phyloP scores from a whole-genome alignment of 1,140 invertebrate species.

The Euura lappo region DNA sequence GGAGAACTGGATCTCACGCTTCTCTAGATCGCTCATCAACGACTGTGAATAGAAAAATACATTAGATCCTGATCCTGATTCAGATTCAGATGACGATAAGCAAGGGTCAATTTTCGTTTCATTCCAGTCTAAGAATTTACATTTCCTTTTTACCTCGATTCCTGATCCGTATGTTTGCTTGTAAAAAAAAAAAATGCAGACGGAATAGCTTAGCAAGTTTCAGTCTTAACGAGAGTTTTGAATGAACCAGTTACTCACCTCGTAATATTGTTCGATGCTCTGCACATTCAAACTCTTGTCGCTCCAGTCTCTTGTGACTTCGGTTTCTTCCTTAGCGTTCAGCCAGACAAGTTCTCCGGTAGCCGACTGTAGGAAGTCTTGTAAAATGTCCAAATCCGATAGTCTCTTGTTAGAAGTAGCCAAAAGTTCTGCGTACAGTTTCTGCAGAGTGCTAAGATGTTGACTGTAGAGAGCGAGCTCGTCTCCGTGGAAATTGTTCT shows the following conservation, averaged over 20 bases:
- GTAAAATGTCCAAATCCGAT: constrained; percentile 88
- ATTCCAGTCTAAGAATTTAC: constrained; percentile 7
- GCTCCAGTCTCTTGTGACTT: constrained; percentile 95
- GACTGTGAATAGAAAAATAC: constrained; percentile 67
- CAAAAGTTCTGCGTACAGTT: constrained; percentile 87
- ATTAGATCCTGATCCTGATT: constrained; percentile 64
- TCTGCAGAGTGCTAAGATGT: constrained; percentile 87
- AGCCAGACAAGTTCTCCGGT: constrained; percentile 96
- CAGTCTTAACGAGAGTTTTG: not conserved
- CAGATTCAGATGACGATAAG: constrained; percentile 61
- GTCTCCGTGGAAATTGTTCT: constrained; percentile 86
- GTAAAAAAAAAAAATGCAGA: constrained; percentile 36
- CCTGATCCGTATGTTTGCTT: constrained; percentile 70
- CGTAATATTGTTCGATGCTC: constrained; percentile 93
- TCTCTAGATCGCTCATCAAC: constrained; percentile 94
- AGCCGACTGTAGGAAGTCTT: constrained; percentile 94
- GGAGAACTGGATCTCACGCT: constrained; percentile 94
- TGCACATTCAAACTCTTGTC: constrained; percentile 91
- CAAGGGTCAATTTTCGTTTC: constrained; percentile 14
- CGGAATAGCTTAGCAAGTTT: not conserved
- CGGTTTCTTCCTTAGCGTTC: constrained; percentile 93
- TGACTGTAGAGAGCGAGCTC: constrained; percentile 90
- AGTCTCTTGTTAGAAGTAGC: constrained; percentile 86
- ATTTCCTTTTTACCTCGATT: constrained; percentile 63
- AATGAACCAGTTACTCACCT: constrained; percentile 68